Base-by-base conservation (phyloP, 2,888 invertebrate genomes). In the Drosophila barbarae region DNA sequence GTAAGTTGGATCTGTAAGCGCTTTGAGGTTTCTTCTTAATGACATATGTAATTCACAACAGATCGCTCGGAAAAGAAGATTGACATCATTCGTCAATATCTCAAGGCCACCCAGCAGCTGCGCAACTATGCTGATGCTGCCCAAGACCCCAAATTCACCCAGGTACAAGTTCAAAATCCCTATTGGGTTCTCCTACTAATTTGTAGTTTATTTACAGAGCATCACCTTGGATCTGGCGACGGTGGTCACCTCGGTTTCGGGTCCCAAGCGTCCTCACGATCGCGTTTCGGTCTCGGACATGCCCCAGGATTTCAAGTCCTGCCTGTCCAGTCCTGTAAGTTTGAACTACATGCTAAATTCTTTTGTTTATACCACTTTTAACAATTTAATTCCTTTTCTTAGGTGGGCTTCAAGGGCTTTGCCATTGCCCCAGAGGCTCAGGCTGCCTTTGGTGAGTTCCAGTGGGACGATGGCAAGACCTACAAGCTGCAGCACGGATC, bases 241-340 rank as follows among this genome's bases (percentile, higher is more conserved):
- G 0, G 97, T 99, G 1, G 97, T 96, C 51, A 96, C 98, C 2
- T 98, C 97, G 21, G 95, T 98, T 13, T 98, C 98, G 65, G 99
- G 99, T 0, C 99, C 99, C 0, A 99, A 99, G 88, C 90, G 99
- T 53, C 99, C 99, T 0, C 99, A 99, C 79, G 99, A 99, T 91
- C 91, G 97, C 23, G 98, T 99, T 5, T 93, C 97, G 0, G 96
- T 98, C 0, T 90, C 93, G 0, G 94, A 95, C 42, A 97, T 99
- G 96, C 96, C 97, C 88, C 90, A 91, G 12, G 98, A 99, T 89
- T 99, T 99, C 90, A 89, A 90, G 15, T 91, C 92, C 0, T 98
- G 98, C 79, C 92, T 99, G 12, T 92, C 92, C 13, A 97, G 93
- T 85, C 98, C 97, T 92, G 98, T 98, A 90, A 90, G 91, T 96